Evolutionary conservation across 92 coral and sea anemone genomes (phyloP), one percentile per base, ranked within the genome.

Genomic region (Montipora capitata): DNA sequence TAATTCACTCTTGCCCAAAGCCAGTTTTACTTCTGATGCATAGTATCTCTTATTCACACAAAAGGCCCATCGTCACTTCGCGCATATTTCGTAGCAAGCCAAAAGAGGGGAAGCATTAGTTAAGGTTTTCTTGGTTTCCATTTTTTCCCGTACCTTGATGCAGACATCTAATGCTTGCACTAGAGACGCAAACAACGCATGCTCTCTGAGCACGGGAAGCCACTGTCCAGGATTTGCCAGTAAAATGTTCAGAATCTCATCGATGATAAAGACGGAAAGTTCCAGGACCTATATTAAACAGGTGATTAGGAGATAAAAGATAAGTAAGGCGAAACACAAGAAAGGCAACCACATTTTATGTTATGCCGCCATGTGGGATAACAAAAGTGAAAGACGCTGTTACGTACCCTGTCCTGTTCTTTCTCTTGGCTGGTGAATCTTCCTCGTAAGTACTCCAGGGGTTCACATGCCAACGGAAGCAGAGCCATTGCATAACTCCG

Each of bases 151-250:
- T 87, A 97, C 99, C 99, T 92, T 94, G 69, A 97, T 94, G 71
- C 96, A 94, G 72, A 92, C 83, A 78, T 96, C 98, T 58, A 97
- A 79, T 3, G 96, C 95, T 74, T 94, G 98, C 8, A 97, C 92
- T 17, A 97, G 83, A 1, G 98, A 96, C 5, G 98, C 94, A 80
- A 97, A 97, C 87, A 97, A 94, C 87, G 97, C 98, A 94, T 96
- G 99, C 88, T 97, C 99, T 87, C 95, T 94, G 10, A 97, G 93
- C 13, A 97, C 96, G 49, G 96, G 98, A 20, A 95, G 88, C 99
- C 99, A 97, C 94, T 97, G 98, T 74, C 96, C 96, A 74, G 99
- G 98, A 66, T 96, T 94, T 1, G 97, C 81, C 11, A 97, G 90
- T 16, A 92, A 94, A 49, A 94, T 97, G 91, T 92, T 95, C 65